These are phyloP conservation scores for Trachemys scripta DNA, from an alignment of 2,113 vertebrate species.

Conservation along the genomic window DNA sequence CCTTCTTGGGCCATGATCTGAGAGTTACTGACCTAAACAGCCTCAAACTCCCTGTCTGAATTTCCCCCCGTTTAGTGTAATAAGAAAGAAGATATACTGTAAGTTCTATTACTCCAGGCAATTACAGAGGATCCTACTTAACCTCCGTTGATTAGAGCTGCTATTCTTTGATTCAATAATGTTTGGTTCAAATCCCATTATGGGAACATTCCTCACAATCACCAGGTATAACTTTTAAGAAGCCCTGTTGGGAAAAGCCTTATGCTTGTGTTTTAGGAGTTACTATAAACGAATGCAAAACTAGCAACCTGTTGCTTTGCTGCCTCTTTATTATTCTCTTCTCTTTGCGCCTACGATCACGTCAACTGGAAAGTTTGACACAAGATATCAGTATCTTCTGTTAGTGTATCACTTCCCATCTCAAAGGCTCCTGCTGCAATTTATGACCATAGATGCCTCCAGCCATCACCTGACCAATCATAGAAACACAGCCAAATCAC, in stretches of 20 bases:
- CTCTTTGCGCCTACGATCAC: conserved; percentile 23
- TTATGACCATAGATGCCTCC: neutral
- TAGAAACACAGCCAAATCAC: neutral
- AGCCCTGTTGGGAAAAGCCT: conserved; percentile 29
- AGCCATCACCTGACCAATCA: neutral
- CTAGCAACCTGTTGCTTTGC: neutral
- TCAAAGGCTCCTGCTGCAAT: neutral
- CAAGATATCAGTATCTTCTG: neutral
- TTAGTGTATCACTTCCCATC: neutral
- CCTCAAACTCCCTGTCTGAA: neutral
- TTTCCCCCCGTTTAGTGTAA: conserved; percentile 29
- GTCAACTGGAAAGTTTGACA: neutral
- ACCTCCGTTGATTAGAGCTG: conserved; percentile 65
- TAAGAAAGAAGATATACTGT: conserved; percentile 8
- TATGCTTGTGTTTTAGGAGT: conserved; percentile 1
- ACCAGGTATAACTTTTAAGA: conserved; percentile 54
- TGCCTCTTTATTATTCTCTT: neutral
- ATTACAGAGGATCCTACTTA: conserved; percentile 54
- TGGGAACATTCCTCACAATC: conserved; percentile 15
- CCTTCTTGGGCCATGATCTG: neutral
- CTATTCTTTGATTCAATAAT: conserved; percentile 57
- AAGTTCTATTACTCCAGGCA: conserved; percentile 66
- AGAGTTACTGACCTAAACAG: neutral
- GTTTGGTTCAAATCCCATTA: conserved; percentile 46
- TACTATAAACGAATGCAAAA: conserved; percentile 15